phyloP scores from a whole-genome alignment of 2,113 vertebrate genomes.

The Ailurus styani region DNA sequence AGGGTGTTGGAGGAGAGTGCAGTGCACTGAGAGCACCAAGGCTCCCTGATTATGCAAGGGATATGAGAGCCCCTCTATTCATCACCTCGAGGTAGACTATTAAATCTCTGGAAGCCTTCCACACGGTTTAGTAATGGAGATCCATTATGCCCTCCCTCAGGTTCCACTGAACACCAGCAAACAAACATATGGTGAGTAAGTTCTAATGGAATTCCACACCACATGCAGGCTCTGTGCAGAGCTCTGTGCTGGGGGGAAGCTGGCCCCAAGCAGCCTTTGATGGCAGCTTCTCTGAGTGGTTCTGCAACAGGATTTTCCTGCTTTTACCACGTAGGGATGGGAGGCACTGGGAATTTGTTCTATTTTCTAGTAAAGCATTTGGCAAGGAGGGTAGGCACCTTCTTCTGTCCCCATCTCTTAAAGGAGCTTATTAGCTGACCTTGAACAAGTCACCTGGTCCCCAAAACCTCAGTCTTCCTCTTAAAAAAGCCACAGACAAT shows the following conservation, averaged over 20 bases:
- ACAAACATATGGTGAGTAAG: neutral
- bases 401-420: neutral
- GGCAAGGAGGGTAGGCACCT: neutral
- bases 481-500: conserved; percentile 12
- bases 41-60: neutral
- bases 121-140: neutral
- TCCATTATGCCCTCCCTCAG: conserved; percentile 32
- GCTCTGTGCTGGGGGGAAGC: neutral
- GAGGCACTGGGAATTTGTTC: neutral
- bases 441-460: conserved; percentile 1
- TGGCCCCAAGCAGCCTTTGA: conserved; percentile 9
- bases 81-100: conserved; percentile 39
- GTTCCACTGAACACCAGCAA: conserved; percentile 53
- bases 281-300: neutral
- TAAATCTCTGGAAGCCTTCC: conserved; percentile 50
- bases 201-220: conserved; percentile 36
- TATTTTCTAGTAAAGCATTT: conserved; percentile 1
- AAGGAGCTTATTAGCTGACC: neutral
- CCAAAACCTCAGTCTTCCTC: neutral
- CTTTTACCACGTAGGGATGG: neutral
- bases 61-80: conserved; percentile 23
- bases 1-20: conserved; percentile 6
- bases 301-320: conserved; percentile 2
- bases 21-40: neutral
- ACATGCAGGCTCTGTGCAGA: neutral